Conservation (phyloP, 1,140 invertebrate genomes). For the Heliconius nattereri region DNA sequence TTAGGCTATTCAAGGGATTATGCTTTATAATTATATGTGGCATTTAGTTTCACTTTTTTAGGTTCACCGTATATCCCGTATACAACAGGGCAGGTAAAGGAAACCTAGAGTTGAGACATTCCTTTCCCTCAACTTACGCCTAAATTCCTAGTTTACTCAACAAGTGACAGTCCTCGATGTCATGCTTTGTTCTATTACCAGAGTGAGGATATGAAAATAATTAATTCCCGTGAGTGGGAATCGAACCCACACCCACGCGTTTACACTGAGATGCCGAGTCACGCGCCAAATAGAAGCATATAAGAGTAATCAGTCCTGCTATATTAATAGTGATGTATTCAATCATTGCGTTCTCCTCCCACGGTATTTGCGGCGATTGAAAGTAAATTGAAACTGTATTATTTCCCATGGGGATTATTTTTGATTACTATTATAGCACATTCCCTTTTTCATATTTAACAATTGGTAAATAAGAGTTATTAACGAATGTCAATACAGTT, state of each 20-base stretch:
- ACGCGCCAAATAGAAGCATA: no score
- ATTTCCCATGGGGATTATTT: slow-evolving; percentile 38
- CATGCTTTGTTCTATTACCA: no score
- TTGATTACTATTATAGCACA: slow-evolving; percentile 34
- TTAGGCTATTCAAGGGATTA: not conserved
- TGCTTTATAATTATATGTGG: not conserved
- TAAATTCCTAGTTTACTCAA: no score
- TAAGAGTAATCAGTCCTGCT: no score
- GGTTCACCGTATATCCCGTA: no score
- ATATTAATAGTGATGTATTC: not conserved
- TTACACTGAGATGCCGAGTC: not conserved
- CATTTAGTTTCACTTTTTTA: no score
- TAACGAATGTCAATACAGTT: not conserved
- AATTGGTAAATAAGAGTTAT: not conserved
- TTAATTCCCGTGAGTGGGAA: no score
- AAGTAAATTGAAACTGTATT: slow-evolving; percentile 46
- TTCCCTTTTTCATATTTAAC: slow-evolving; percentile 12
- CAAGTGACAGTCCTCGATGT: no score
- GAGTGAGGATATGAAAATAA: no score
- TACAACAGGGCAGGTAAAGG: no score
- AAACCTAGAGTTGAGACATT: no score
- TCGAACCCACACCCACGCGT: not conserved
- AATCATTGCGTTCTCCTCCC: slow-evolving; percentile 16
- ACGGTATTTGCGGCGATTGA: slow-evolving; percentile 43
- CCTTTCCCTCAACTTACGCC: no score